Base-by-base conservation (phyloP, 2,888 invertebrate species). In the Penaeus monodon region DNA sequence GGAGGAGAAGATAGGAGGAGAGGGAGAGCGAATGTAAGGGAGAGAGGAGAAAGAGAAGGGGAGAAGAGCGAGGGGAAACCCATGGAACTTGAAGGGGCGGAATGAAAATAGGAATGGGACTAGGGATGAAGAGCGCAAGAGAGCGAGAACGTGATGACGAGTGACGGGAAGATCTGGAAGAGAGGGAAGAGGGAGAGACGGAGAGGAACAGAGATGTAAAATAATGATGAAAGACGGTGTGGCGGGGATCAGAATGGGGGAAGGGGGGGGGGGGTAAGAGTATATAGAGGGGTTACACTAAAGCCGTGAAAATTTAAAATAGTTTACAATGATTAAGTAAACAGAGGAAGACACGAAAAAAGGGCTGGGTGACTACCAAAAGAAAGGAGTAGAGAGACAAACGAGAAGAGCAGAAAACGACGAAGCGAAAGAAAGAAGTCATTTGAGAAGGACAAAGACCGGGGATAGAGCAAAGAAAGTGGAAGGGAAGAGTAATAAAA, bases 151-250 rank as follows among this genome's bases (percentile, higher is more conserved):
- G 22, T 20, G 12, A 38, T 33, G n/a, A 66, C 20, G 20, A 20
- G 6, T 38, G 38, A 22, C 20, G 33, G 38, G 33, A 38, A 73
- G 33, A 73, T 38, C 20, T 73, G 29, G 27, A 73, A 73, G 29
- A 24, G 49, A 49, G 78, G 57, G 49, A 78, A 57, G 80, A 80
- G 80, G 33, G 17, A 80, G 63, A 65, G 80, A 33, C 64, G 64
- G 29, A 79, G 27, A 22, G 57, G 64, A 57, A n/a, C 24, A 33
- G 57, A 70, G 24, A 70, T 17, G 24, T 12, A 70, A 57, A 57
- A 57, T 17, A 57, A 57, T 57, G 57, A 57, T 57, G 57, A 57
- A 57, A 57, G 17, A 57, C 57, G 57, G 57, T 20, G 57, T 57
- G 57, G 57, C 14, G 57, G 57, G n/a, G 70, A 20, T 24, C 27